phyloP scores from a whole-genome alignment of 2,113 vertebrate genomes.

The Rhea americana region DNA sequence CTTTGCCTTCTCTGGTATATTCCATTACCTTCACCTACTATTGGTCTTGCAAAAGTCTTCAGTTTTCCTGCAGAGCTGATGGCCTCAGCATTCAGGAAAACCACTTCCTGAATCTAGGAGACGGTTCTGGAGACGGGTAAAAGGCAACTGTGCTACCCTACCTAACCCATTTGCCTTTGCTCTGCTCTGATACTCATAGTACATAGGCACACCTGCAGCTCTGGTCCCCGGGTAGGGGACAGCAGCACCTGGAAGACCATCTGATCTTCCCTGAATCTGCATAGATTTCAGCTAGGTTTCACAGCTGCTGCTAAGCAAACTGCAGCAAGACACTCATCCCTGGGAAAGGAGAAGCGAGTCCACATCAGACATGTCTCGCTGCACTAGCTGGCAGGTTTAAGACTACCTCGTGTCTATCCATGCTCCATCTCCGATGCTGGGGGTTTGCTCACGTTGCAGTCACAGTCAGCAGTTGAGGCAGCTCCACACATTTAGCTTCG shows the following conservation, averaged over 20 bases:
- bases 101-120: not conserved
- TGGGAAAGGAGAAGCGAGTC: no score
- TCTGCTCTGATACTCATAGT: accelerated
- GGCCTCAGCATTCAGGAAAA: not conserved
- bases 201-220: accelerated
- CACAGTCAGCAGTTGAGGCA: not conserved
- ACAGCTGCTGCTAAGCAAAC: not conserved
- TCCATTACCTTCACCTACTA: not conserved
- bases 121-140: no score
- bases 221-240: not conserved
- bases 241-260: not conserved
- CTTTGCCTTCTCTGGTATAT: not conserved
- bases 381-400: not conserved
- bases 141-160: accelerated
- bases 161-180: accelerated
- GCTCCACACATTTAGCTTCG: accelerated
- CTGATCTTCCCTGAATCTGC: not conserved
- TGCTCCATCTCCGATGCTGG: accelerated
- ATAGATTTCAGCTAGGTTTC: accelerated
- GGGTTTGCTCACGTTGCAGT: accelerated
- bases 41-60: not conserved
- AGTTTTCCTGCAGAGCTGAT: not conserved
- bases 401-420: accelerated
- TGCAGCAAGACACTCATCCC: no score
- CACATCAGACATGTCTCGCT: no score